phyloP scores from a whole-genome alignment of 2,888 invertebrate species.

The Hypercompe scribonia region DNA sequence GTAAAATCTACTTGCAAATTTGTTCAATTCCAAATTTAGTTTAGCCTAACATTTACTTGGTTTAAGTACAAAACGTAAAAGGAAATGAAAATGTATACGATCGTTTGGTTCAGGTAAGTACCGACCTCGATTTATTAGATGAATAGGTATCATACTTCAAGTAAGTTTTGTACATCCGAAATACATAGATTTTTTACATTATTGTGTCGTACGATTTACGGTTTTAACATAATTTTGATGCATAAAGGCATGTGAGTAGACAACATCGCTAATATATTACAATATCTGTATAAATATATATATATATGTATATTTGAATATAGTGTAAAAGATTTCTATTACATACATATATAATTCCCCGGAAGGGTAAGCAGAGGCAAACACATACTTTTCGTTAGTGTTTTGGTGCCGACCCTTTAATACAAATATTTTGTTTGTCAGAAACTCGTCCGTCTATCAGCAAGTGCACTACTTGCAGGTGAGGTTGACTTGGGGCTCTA shows the following conservation, averaged over 20 bases:
- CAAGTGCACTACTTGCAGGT: too few relatives aligned
- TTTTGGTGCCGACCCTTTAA: too few relatives aligned
- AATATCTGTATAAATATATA: too few relatives aligned
- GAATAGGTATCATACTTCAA: constrained; percentile 1
- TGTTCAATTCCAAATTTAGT: constrained; percentile 4
- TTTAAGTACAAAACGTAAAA: not conserved
- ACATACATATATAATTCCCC: too few relatives aligned
- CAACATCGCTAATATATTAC: too few relatives aligned
- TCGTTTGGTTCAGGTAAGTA: not conserved
- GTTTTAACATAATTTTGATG: not conserved
- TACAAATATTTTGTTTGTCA: too few relatives aligned
- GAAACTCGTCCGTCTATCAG: too few relatives aligned
- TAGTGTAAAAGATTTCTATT: too few relatives aligned
- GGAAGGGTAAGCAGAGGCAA: too few relatives aligned
- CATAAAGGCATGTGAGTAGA: not conserved
- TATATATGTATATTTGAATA: too few relatives aligned
- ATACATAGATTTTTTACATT: not conserved
- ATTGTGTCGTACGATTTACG: not conserved
- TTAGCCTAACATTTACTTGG: not conserved
- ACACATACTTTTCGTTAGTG: too few relatives aligned
- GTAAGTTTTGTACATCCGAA: not conserved
- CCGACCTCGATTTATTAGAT: not conserved
- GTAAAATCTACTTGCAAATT: constrained; percentile 1
- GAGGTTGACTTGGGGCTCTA: too few relatives aligned
- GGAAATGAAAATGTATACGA: not conserved